Evolutionary conservation across 2,888 invertebrate genomes (phyloP).

Genomic region (Sepioteuthis lessoniana): DNA sequence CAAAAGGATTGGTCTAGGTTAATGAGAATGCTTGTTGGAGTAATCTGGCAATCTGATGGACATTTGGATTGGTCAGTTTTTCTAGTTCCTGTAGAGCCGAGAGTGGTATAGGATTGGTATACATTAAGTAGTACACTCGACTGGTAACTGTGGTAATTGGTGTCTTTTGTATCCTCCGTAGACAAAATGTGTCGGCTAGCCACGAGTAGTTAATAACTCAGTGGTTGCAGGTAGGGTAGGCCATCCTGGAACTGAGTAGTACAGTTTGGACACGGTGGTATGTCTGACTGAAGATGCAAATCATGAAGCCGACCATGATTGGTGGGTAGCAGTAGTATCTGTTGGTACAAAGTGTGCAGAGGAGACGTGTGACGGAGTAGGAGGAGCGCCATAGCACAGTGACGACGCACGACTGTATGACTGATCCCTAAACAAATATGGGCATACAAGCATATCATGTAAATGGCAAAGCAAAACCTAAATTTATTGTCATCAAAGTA

Average conservation of each 20-base stretch:
- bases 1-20: constrained; percentile 47
- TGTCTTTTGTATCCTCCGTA: constrained; percentile 36
- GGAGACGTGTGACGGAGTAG: constrained; percentile 47
- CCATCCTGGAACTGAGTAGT: constrained; percentile 42
- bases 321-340: constrained; percentile 46
- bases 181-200: constrained; percentile 34
- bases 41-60: constrained; percentile 41
- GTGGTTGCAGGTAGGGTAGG: constrained; percentile 42
- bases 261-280: constrained; percentile 41
- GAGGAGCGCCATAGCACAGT: constrained; percentile 48
- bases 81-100: constrained; percentile 42
- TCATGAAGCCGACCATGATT: constrained; percentile 45
- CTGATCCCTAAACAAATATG: constrained; percentile 49
- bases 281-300: constrained; percentile 44
- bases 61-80: constrained; percentile 41
- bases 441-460: constrained; percentile 49
- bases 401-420: constrained; percentile 47
- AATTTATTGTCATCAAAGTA: constrained; percentile 13
- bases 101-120: constrained; percentile 37
- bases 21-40: constrained; percentile 45
- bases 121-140: constrained; percentile 8
- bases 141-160: constrained; percentile 41
- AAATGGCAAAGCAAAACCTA: constrained; percentile 49
- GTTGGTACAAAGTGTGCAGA: constrained; percentile 45
- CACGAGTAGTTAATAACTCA: constrained; percentile 40